phyloP scores from a whole-genome alignment of 2,113 vertebrate genomes.

The Pseudolaguvia tuberculata region DNA sequence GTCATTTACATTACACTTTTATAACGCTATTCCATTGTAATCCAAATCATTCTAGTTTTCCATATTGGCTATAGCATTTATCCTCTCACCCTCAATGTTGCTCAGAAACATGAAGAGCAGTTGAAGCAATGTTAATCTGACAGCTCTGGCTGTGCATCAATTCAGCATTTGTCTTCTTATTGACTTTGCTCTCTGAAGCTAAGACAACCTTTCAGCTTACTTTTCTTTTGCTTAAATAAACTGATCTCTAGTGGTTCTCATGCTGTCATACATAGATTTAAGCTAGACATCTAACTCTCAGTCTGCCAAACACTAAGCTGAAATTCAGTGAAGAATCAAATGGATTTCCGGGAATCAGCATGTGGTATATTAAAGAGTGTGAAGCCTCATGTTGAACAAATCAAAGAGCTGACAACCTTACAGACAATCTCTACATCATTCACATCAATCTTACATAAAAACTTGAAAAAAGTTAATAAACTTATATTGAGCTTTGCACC shows the following conservation, averaged over 20 bases:
- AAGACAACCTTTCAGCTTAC: constrained; percentile 23
- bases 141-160: constrained; percentile 52
- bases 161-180: constrained; percentile 43
- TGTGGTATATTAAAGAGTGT: neutral
- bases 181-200: no score
- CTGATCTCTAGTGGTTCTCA: constrained; percentile 42
- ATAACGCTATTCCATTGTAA: constrained; percentile 27
- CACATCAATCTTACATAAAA: neutral
- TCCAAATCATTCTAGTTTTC: constrained; percentile 41
- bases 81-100: constrained; percentile 66
- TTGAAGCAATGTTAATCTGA: constrained; percentile 57
- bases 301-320: constrained; percentile 4
- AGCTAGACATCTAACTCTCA: neutral
- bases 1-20: constrained; percentile 27
- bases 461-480: neutral
- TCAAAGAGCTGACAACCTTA: neutral
- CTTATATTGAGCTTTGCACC: neutral
- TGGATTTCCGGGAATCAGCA: neutral
- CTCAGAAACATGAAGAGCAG: constrained; percentile 64
- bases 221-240: constrained; percentile 56
- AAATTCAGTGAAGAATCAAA: neutral
- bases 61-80: constrained; percentile 60
- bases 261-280: constrained; percentile 30
- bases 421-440: neutral
- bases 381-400: neutral